A percentile compares a stretch with the other conserved stretches of the same genome.
These are phyloP conservation scores for Romanomermis culicivorax DNA, from an alignment of 2,888 invertebrate genomes.

Conservation along the genomic window DNA sequence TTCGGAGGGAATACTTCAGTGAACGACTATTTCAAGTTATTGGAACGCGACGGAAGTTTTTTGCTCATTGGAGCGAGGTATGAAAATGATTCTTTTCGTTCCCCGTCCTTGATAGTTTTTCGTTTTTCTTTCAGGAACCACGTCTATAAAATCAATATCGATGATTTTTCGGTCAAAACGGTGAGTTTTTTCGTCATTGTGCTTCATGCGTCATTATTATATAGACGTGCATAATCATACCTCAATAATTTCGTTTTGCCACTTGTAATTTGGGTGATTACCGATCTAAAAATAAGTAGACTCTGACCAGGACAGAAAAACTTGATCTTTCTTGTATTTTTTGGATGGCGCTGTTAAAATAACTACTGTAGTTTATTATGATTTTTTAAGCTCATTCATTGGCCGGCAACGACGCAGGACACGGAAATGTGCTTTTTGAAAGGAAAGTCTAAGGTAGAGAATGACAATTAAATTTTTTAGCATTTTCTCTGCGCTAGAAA, in stretches of 20 bases:
- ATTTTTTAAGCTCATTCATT: slow-evolving; percentile 10
- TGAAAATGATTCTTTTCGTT: too few species aligned
- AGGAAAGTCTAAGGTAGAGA: slow-evolving; percentile 8
- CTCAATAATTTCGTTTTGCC: too few species aligned
- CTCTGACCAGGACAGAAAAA: too few species aligned
- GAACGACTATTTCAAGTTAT: slow-evolving; percentile 65
- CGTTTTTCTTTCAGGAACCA: background rate
- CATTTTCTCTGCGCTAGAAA: too few species aligned
- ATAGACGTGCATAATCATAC: too few species aligned
- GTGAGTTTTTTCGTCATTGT: background rate
- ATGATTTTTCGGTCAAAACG: background rate
- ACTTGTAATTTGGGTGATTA: too few species aligned
- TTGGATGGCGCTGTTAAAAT: too few species aligned
- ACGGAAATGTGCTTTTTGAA: slow-evolving; percentile 4
- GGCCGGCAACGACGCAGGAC: slow-evolving; percentile 12
- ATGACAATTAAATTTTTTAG: background rate
- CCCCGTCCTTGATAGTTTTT: too few species aligned
- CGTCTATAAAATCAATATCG: slow-evolving; percentile 1
- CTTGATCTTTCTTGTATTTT: too few species aligned
- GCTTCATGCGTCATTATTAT: too few species aligned
- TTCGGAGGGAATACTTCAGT: slow-evolving; percentile 64
- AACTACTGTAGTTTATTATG: background rate
- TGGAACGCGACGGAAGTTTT: slow-evolving; percentile 62
- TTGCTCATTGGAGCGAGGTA: slow-evolving; percentile 73
- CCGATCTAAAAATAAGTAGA: too few species aligned